Base-by-base conservation (phyloP, 2,797 vertebrate species). In the Mormyrus hasselquistii region DNA sequence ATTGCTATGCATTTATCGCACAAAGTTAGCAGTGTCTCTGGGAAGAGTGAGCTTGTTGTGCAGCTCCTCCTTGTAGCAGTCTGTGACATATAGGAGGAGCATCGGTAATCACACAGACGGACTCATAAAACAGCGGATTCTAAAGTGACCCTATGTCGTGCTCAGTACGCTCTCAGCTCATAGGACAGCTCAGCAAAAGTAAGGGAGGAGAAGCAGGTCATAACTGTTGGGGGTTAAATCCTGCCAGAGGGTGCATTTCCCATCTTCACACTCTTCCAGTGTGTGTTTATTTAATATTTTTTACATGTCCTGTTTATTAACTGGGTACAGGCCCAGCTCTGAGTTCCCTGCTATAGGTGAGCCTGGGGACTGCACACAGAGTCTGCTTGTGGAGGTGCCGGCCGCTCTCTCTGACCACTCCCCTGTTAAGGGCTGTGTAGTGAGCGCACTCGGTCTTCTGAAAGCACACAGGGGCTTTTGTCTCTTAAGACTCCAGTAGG, bases 391-490 rank as follows among this genome's bases (percentile, higher is more conserved):
- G 50, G 85, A 87, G 53, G 85, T 16, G 53, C 44, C n/a, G 5
- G 38, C 2, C 34, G 12, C 41, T 3, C 3, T 34, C 12, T 25
- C 22, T 25, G 29, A 59, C 50, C 49, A 19, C 55, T 19, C 6
- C 55, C 82, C 41, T 2, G 19, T 38, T 34, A 69, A 12, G 29
- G 89, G 50, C 86, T 88, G 86, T 44, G 89, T 89, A 90, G 91
- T 93, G 93, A 92, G 93, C 93, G 93, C 93, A 92, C 88, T 86
- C 91, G 93, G 92, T 95, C 94, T 95, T 59, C 52, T 84, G 86
- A 87, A 2, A 1, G 90, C 88, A 95, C 94, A 95, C 93, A 92
- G 92, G 34, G 22, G 12, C 57, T 44, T 82, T 93, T 95, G 95
- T 94, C 95, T 82, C 88, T 89, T 12, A 88, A 89, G 83, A 82